Conservation (phyloP, 2,113 vertebrate genomes). For the Anarrhichthys ocellatus region DNA sequence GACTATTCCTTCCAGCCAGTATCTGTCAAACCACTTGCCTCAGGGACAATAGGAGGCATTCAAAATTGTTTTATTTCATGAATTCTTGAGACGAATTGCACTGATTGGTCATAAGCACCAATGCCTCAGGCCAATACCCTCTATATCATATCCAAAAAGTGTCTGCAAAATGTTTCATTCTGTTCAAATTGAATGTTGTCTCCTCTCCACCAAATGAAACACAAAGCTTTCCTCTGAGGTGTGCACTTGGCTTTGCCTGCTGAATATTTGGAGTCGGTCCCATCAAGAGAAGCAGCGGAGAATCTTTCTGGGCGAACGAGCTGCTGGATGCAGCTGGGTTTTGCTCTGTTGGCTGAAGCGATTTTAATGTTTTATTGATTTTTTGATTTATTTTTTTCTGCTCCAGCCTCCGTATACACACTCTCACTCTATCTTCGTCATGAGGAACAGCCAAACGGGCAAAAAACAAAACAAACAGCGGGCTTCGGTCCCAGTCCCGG, state of each 20-base stretch:
- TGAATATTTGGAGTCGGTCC: conserved; percentile 60
- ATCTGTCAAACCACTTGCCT: conserved; percentile 60
- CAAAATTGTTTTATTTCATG: conserved; percentile 72
- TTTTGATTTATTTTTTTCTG: conserved; percentile 76
- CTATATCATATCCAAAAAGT: conserved; percentile 45
- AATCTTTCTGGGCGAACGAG: conserved; percentile 64
- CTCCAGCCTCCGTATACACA: conserved; percentile 70
- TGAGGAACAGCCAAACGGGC: conserved; percentile 64
- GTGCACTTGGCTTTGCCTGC: conserved; percentile 45
- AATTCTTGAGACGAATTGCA: conserved; percentile 55
- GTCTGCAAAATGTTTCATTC: conserved; percentile 41
- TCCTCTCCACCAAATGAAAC: conserved; percentile 32
- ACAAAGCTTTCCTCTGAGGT: conserved; percentile 54
- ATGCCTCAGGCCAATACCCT: conserved; percentile 54
- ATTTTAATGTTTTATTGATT: conserved; percentile 84
- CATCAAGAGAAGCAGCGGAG: conserved; percentile 59
- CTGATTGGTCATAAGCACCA: conserved; percentile 62
- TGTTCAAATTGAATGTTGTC: conserved; percentile 46
- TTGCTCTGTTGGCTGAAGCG: conserved; percentile 78
- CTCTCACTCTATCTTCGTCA: conserved; percentile 73
- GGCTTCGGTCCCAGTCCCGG: conserved; percentile 33
- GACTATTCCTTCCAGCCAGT: conserved; percentile 55
- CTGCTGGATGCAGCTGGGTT: conserved; percentile 71
- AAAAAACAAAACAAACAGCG: conserved; percentile 5
- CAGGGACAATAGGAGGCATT: conserved; percentile 47